A percentile compares a stretch with the other conserved stretches of the same genome.
Evolutionary conservation across 2,113 vertebrate genomes (phyloP).

Genomic region (Rattus norvegicus): GRCr8 NC_086023.1:50655501-50656000

Average conservation of each 20-base stretch:
- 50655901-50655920: not conserved
- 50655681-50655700: not conserved
- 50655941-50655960: not conserved
- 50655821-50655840: not conserved
- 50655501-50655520: not conserved
- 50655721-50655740: not conserved
- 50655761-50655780: not conserved
- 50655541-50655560: constrained; percentile 9
- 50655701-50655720: not conserved
- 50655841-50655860: not conserved
- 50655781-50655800: not conserved
- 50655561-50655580: not conserved
- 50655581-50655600: not conserved
- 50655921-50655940: not conserved
- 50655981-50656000: not conserved
- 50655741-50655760: not conserved
- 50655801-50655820: not conserved
- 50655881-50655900: not conserved
- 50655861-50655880: not conserved
- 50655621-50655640: constrained; percentile 17
- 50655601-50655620: not conserved
- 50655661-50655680: not conserved
- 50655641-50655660: not conserved
- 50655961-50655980: not conserved
- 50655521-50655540: not conserved